Base-by-base conservation (phyloP, 2,888 invertebrate species). In the Epinotia ramella region DNA sequence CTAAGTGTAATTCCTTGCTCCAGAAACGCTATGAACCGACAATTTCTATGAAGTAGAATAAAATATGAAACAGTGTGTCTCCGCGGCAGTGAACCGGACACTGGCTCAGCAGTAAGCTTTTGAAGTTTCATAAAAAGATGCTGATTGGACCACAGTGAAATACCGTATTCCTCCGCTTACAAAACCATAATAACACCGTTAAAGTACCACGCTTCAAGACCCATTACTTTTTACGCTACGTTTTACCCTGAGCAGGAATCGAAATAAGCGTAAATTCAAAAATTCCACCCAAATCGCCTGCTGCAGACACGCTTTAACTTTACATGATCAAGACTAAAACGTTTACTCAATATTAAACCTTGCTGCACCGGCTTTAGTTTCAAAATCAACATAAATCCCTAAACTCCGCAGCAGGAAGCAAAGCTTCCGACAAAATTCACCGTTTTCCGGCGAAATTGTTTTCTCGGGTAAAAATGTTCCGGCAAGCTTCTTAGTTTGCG, bases 401-500 rank as follows among this genome's bases (percentile, higher is more conserved):
- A n/a, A 33, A 28, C 24, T 9, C 24, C 4, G 60, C 40, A 40
- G 40, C 28, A 5, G 62, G 13, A 16, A n/a, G 62, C 62, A 40
- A 9, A 9, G 40, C 9, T 28, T 33, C 7, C 62, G 62, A 62
- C 33, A n/a, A 62, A 24, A 33, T 62, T 62, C 62, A 62, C 62
- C 6, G 33, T 62, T 62, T 62, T 62, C 33, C n/a, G 28, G 62
- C 33, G 16, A 62, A 62, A 62, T 33, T 62, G 33, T 62, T 62
- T 59, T 62, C 62, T 16, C 33, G 33, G 11, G n/a, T 33, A 62
- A 62, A 62, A 62, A 62, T 62, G 33, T 62, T 62, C 33, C 40
- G 40, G 9, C 62, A n/a, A 49, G 53, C 53, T 33, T 62, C 16
- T 16, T 16, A 33, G 62, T 62, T 62, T 62, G 40, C 40, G 62